These are phyloP conservation scores for Acanthornis magna DNA, from an alignment of 2,797 vertebrate species.

Conservation along the genomic window DNA sequence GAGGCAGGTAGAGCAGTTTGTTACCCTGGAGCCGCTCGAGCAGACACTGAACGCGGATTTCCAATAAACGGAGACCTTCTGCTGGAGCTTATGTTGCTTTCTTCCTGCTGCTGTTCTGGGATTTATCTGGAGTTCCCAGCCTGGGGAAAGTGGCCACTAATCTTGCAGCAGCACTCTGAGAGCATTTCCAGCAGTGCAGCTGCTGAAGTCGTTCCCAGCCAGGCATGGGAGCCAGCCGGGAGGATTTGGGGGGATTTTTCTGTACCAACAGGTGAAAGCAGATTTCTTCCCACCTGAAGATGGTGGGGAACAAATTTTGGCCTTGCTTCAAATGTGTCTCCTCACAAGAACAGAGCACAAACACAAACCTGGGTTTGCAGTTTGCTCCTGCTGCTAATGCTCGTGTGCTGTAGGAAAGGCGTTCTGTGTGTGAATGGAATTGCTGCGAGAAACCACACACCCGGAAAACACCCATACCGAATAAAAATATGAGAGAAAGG, in stretches of 20 bases:
- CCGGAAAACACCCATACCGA: neutral
- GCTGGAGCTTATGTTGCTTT: constrained; percentile 51
- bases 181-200: neutral
- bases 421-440: neutral
- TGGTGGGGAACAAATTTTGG: neutral
- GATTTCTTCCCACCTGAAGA: neutral
- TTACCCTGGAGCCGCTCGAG: neutral
- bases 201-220: neutral
- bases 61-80: constrained; percentile 46
- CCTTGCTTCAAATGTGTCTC: neutral
- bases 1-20: constrained; percentile 26
- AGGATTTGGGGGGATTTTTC: neutral
- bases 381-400: neutral
- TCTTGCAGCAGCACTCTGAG: constrained; percentile 6
- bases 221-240: neutral
- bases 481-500: neutral
- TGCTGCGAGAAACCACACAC: neutral
- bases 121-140: constrained; percentile 59
- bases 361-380: neutral
- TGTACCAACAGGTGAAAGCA: neutral
- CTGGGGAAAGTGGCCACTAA: constrained; percentile 48
- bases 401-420: neutral
- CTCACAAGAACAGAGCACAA: neutral
- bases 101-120: constrained; percentile 42
- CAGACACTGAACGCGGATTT: neutral